A percentile compares a stretch with the other conserved stretches of the same genome.
phyloP scores from a whole-genome alignment of 2,113 vertebrate species.

The Trogon melanurus region DNA sequence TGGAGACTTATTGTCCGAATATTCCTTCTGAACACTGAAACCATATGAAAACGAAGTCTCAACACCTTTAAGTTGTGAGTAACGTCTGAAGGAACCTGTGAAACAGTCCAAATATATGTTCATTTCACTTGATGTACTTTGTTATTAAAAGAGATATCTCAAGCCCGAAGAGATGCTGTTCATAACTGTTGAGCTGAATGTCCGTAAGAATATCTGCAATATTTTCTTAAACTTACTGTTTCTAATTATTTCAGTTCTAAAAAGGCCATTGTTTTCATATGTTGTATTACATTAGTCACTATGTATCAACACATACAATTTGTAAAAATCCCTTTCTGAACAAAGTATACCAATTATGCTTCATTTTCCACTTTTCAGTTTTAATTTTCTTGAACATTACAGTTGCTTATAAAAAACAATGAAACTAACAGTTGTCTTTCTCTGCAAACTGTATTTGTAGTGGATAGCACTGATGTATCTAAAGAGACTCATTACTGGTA shows the following conservation, averaged over 20 bases:
- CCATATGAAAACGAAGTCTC: neutral
- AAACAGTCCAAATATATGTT: neutral
- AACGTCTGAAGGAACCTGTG: neutral
- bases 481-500: neutral
- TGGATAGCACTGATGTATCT: neutral
- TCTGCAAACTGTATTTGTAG: neutral
- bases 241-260: neutral
- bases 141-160: neutral
- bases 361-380: neutral
- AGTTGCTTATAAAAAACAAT: neutral
- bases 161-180: neutral
- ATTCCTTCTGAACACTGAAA: neutral
- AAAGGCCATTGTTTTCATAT: neutral
- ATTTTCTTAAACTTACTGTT: neutral
- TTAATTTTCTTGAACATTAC: neutral
- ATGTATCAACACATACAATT: neutral
- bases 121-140: neutral
- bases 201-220: neutral
- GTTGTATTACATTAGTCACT: neutral
- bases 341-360: neutral
- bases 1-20: neutral
- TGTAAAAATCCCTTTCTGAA: neutral
- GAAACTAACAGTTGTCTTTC: neutral
- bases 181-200: neutral
- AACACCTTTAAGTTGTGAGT: neutral